phyloP scores from a whole-genome alignment of 1,140 invertebrate species.

The Magallana ariakensis region DNA sequence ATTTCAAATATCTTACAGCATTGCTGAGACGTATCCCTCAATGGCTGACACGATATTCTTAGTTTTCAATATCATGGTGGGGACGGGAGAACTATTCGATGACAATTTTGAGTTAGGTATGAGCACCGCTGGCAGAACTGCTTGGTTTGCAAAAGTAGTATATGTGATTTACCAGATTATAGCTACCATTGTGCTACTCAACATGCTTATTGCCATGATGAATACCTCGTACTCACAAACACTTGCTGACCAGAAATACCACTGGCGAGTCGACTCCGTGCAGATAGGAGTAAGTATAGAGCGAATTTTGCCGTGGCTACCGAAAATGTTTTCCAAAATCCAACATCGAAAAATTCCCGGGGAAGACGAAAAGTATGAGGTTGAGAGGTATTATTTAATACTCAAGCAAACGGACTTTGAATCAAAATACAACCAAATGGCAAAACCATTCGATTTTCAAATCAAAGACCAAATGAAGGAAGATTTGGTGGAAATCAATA shows the following conservation, averaged over 20 bases:
- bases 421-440: not conserved
- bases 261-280: conserved; percentile 73
- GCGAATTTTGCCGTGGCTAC: conserved; percentile 61
- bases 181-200: conserved; percentile 72
- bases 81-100: conserved; percentile 71
- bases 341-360: conserved; percentile 11
- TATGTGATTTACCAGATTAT: conserved; percentile 74
- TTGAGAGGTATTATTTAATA: conserved; percentile 14
- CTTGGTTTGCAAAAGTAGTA: conserved; percentile 62
- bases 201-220: conserved; percentile 78
- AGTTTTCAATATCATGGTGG: conserved; percentile 73
- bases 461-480: not conserved
- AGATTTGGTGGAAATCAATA: not conserved
- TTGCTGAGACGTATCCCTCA: conserved; percentile 56
- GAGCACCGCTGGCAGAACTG: conserved; percentile 51
- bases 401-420: not conserved
- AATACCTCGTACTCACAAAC: conserved; percentile 75
- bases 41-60: conserved; percentile 67
- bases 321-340: conserved; percentile 52
- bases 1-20: conserved; percentile 63
- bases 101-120: conserved; percentile 61
- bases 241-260: conserved; percentile 58
- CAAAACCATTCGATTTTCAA: not conserved
- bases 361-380: not conserved
- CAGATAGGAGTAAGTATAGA: conserved; percentile 72